Evolutionary conservation across 2,113 vertebrate genomes (phyloP).

Genomic region (Scolopax mira): DNA sequence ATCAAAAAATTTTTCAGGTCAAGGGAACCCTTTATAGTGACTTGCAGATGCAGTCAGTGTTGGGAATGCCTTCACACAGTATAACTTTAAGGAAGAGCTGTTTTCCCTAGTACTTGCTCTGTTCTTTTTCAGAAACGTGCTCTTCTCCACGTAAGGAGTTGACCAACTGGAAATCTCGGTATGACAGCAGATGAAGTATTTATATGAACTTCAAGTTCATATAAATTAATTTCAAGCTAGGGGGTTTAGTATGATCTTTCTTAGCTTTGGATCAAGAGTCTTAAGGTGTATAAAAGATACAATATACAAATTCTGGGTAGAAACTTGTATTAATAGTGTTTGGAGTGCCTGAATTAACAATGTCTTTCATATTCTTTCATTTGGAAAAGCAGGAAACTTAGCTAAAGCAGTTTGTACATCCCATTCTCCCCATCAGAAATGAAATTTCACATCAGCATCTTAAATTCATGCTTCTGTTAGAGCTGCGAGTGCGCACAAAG

Average conservation of each 20-base stretch:
- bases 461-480: background rate
- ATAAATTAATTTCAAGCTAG: no score
- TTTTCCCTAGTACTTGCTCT: background rate
- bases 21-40: background rate
- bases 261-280: background rate
- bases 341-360: background rate
- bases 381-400: background rate
- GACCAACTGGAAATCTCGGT: background rate
- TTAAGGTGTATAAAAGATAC: background rate
- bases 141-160: background rate
- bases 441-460: background rate
- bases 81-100: background rate
- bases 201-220: background rate
- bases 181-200: background rate
- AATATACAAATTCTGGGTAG: background rate
- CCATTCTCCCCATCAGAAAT: background rate
- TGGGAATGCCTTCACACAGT: background rate
- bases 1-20: background rate
- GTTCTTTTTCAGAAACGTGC: background rate
- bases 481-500: background rate
- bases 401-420: background rate
- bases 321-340: background rate
- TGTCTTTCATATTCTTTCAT: background rate
- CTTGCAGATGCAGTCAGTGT: background rate
- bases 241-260: background rate